Base-by-base conservation (phyloP, 2,888 invertebrate genomes). In the Cylloceria caligata region DNA sequence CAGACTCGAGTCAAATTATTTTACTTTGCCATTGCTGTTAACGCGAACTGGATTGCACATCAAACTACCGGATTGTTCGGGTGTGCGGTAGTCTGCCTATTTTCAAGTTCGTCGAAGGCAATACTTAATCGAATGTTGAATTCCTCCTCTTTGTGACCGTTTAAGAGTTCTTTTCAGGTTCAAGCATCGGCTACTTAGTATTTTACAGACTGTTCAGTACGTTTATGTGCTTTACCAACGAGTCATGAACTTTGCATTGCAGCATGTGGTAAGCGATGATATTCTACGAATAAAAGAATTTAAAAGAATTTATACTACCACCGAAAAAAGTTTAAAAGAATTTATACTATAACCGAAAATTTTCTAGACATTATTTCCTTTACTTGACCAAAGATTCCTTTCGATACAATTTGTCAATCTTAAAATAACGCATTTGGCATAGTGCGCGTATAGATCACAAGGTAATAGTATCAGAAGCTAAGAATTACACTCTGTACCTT, bases 31-130 rank as follows among this genome's bases (percentile, higher is more conserved):
- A 0, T 67, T 91, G 42, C 21, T 88, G 3, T 30, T 84, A 2
- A 85, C 88, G 1, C 73, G 80, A 13, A 84, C 87, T 52, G 80
- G 80, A 5, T 82, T 90, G 47, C 90, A 89, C 57, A 71, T 91
- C 13, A 87, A 80, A 52, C 68, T 86, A 47, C 88, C 86, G 0
- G 65, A 62, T 6, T 73, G 64, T 3, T 57, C 83, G 0, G 49
- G 64, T 0, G 81, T 91, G 9, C 83, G 86, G 21, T 91, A 89
- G 90, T 80, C 87, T 1, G 86, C 85, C 5, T 90, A 90, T 34
- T 87, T 90, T 16, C 83, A 86, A 84, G 90, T 90, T 24, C 24
- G 64, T 52, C 7, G 24, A 73, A n/a, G 21, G 39, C 45, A 80
- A 27, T 47, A 16, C 0, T 55, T 24, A 27, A 5, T 11, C n/a